Evolutionary conservation across 2,113 vertebrate species (phyloP).

Genomic region (Clarias magur): DNA sequence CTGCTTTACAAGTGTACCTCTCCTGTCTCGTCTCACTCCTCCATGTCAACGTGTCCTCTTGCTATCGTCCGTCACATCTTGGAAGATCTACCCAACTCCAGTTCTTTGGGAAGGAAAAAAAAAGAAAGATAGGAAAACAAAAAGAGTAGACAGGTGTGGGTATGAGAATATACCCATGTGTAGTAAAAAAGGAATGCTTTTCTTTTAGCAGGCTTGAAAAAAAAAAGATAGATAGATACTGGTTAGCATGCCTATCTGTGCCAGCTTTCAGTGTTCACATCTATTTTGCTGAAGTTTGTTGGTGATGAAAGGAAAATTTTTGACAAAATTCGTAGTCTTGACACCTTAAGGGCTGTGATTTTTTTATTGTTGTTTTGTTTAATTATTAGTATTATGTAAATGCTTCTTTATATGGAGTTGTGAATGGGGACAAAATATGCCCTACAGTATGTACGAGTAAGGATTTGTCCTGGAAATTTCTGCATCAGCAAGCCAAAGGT

Average conservation of each 20-base stretch:
- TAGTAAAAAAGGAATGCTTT: slow-evolving; percentile 39
- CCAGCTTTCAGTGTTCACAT: slow-evolving; percentile 72
- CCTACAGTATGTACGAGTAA: not conserved
- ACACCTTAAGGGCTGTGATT: not conserved
- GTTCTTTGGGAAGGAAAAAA: slow-evolving; percentile 14
- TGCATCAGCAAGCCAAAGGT: slow-evolving; percentile 37
- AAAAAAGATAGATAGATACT: slow-evolving; percentile 60
- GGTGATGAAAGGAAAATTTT: not conserved
- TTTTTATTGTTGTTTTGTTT: not conserved
- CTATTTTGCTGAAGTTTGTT: slow-evolving; percentile 59
- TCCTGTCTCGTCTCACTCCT: slow-evolving; percentile 76
- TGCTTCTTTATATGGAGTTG: not conserved
- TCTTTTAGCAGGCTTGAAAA: not conserved
- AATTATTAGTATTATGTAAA: not conserved
- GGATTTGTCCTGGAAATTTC: too few species aligned
- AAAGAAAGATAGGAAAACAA: slow-evolving; percentile 55
- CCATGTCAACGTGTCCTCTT: slow-evolving; percentile 80
- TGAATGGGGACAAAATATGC: not conserved
- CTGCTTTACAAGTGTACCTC: slow-evolving; percentile 80
- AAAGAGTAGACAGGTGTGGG: slow-evolving; percentile 54
- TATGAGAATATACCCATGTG: slow-evolving; percentile 25
- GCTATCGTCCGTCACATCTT: slow-evolving; percentile 61
- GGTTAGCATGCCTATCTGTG: slow-evolving; percentile 77
- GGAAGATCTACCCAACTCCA: slow-evolving; percentile 54
- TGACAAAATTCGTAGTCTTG: slow-evolving; percentile 3